Conservation (phyloP, 2,888 invertebrate genomes). For the Tenthredo notha region DNA sequence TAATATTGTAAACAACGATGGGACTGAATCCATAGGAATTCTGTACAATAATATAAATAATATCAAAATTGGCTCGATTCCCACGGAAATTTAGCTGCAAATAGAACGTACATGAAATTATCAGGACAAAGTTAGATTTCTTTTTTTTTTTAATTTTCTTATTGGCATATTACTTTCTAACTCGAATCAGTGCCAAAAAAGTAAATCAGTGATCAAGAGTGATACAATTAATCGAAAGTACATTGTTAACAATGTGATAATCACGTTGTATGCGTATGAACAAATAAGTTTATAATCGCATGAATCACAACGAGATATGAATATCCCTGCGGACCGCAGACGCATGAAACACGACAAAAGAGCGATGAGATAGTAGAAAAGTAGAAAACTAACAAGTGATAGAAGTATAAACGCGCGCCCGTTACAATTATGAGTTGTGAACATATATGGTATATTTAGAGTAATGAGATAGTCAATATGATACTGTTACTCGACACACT, state of each 20-base stretch:
- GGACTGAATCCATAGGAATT: background rate
- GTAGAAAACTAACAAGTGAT: background rate
- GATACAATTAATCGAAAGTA: background rate
- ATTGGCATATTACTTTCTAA: background rate
- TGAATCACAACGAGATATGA: slow-evolving; percentile 11
- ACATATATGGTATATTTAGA: background rate
- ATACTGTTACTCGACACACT: background rate
- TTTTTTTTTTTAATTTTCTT: too few relatives aligned
- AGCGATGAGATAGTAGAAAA: background rate
- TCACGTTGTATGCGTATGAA: background rate
- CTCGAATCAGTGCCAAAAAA: background rate
- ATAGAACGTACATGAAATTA: background rate
- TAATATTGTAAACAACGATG: background rate
- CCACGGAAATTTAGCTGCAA: background rate
- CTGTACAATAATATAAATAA: background rate
- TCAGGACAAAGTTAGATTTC: background rate
- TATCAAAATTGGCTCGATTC: background rate
- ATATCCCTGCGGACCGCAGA: background rate
- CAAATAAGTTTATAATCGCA: background rate
- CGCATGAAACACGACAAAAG: background rate
- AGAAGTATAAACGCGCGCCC: background rate
- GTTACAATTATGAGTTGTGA: background rate
- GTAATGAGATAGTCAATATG: background rate
- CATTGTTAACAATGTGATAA: slow-evolving; percentile 1
- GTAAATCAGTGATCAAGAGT: background rate